Evolutionary conservation across 2,797 vertebrate species (phyloP).

Genomic region (Anniella stebbinsi): DNA sequence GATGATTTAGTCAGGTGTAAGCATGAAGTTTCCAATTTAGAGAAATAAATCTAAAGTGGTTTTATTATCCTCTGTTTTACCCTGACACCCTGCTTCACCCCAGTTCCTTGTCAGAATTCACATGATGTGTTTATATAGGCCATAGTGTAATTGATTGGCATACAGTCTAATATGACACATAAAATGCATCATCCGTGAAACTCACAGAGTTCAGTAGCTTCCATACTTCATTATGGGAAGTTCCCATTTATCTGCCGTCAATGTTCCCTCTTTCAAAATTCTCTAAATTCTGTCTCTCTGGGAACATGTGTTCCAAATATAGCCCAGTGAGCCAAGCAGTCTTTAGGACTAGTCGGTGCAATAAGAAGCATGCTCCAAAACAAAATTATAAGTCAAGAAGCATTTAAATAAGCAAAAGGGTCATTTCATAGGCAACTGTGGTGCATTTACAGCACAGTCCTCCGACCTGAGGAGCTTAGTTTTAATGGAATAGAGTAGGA

Average conservation of each 20-base stretch:
- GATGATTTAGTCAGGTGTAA: slow-evolving; percentile 99
- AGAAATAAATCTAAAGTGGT: slow-evolving; percentile 99
- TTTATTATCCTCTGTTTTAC: slow-evolving; percentile 95
- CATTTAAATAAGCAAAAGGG: neutral
- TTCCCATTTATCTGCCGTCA: slow-evolving; percentile 43
- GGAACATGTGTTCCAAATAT: neutral
- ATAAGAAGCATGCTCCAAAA: neutral
- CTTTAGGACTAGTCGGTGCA: neutral
- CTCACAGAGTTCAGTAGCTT: slow-evolving; percentile 69
- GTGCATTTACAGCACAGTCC: neutral
- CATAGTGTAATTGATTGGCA: slow-evolving; percentile 77
- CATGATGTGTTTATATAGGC: slow-evolving; percentile 99
- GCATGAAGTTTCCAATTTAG: slow-evolving; percentile 99
- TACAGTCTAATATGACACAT: slow-evolving; percentile 79
- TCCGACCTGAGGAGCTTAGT: neutral
- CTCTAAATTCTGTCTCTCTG: slow-evolving; percentile 33
- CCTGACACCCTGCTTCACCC: slow-evolving; percentile 88
- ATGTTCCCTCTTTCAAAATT: slow-evolving; percentile 52
- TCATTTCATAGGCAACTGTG: neutral
- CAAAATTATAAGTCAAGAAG: neutral
- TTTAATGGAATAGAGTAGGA: neutral
- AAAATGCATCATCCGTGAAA: slow-evolving; percentile 79
- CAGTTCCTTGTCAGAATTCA: slow-evolving; percentile 89
- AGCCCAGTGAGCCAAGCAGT: neutral
- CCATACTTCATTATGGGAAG: slow-evolving; percentile 75